A percentile compares a stretch with the other conserved stretches of the same genome.
These are phyloP conservation scores for Zosterops hypoxanthus DNA, from an alignment of 2,113 vertebrate genomes.

Conservation along the genomic window DNA sequence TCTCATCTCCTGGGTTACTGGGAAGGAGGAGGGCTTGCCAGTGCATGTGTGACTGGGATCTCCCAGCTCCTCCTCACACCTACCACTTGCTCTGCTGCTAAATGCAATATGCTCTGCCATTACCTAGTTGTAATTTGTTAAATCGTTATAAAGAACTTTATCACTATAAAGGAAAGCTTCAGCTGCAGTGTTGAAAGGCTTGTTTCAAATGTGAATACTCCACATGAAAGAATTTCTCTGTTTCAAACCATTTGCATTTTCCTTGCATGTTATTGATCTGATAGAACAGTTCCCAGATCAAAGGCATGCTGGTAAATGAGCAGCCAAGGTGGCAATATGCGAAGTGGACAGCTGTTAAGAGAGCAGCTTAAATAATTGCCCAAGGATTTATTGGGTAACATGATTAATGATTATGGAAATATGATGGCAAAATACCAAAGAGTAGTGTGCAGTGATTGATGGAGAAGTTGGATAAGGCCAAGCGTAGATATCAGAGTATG, in stretches of 20 bases:
- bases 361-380: conserved; percentile 61
- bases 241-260: conserved; percentile 39
- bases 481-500: background rate
- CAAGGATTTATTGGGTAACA: conserved; percentile 50
- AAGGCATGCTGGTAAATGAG: conserved; percentile 35
- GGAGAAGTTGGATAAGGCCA: conserved; percentile 30
- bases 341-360: conserved; percentile 54
- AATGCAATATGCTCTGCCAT: background rate
- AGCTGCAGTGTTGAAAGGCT: conserved; percentile 41
- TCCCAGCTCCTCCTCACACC: background rate
- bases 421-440: conserved; percentile 57
- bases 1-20: background rate
- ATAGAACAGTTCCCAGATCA: conserved; percentile 57
- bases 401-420: conserved; percentile 72
- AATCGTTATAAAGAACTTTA: background rate
- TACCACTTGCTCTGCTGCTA: background rate
- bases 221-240: conserved; percentile 58
- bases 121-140: conserved; percentile 27
- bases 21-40: background rate
- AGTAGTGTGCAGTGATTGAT: conserved; percentile 49
- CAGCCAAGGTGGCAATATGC: conserved; percentile 38
- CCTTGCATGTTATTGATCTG: conserved; percentile 46
- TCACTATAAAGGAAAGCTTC: background rate
- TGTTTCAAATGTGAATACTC: conserved; percentile 36
- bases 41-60: background rate